Percentiles rank a stretch among this genome's conserved stretches.
These are phyloP conservation scores for Drosophila varians DNA, from an alignment of 1,140 invertebrate species.

Conservation along the genomic window DNA sequence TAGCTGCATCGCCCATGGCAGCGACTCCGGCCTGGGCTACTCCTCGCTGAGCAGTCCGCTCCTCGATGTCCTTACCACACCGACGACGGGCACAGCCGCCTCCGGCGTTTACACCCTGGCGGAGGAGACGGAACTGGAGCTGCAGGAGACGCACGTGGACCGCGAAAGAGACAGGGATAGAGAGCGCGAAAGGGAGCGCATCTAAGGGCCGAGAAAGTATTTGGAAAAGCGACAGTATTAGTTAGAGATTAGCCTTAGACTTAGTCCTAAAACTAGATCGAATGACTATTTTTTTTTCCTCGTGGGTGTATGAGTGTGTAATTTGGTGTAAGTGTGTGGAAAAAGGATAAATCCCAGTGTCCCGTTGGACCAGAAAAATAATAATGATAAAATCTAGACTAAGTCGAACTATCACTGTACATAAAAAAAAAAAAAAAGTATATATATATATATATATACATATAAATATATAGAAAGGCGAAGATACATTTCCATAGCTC, in stretches of 20 bases:
- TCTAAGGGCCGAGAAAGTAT: conserved; percentile 39
- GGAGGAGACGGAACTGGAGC: conserved; percentile 87
- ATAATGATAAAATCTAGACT: conserved; percentile 12
- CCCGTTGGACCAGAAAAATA: conserved; percentile 30
- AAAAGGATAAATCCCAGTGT: conserved; percentile 2
- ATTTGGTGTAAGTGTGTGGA: conserved; percentile 3
- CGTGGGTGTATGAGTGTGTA: background rate
- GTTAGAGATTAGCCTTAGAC: conserved; percentile 40
- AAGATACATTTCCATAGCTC: conserved; percentile 63
- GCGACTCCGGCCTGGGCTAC: conserved; percentile 36
- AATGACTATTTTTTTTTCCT: conserved; percentile 24
- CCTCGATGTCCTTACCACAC: conserved; percentile 61
- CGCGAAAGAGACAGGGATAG: background rate
- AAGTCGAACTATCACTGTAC: conserved; percentile 53
- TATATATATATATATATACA: conserved; percentile 20
- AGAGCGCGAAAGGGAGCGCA: conserved; percentile 42
- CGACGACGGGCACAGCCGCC: conserved; percentile 45
- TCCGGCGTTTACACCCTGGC: conserved; percentile 87
- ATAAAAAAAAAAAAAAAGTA: conserved; percentile 29
- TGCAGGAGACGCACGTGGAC: conserved; percentile 84
- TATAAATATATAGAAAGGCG: conserved; percentile 5
- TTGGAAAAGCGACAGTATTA: conserved; percentile 10
- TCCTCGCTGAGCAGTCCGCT: conserved; percentile 57
- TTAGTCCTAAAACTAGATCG: conserved; percentile 41
- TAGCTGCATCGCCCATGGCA: conserved; percentile 36